Base-by-base conservation (phyloP, 2,888 invertebrate species). In the Amphipyra tragopoginis region DNA sequence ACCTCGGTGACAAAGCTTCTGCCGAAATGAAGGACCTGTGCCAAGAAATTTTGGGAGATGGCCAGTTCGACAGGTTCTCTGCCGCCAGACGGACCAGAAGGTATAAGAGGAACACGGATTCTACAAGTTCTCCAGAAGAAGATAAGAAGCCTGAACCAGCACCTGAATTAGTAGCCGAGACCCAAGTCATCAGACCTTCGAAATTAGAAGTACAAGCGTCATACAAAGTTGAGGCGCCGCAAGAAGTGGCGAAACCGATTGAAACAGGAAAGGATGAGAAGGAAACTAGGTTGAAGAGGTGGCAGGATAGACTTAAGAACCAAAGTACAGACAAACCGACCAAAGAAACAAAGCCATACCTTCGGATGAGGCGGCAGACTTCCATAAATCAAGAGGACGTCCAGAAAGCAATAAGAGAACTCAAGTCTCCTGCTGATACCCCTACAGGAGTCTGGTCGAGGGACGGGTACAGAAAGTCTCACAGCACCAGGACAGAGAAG, bases 51-150 rank as follows among this genome's bases (percentile, higher is more conserved):
- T 88, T 97, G 44, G 97, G 97, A 0, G 96, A 96, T 82, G 97
- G 97, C 2, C 97, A 97, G 78, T 98, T 98, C 73, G 98, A 98
- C 85, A 95, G 98, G 75, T 97, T 97, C 83, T 97, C 98, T 0
- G 96, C 97, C 4, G 96, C 97, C 0, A 95, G 98, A 75, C 95
- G 98, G 75, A 98, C 98, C 0, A 95, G 98, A 63, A 94, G 98
- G 43, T 98, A 98, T 80, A 97, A 97, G 80, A 93, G 96, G 36
- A 95, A 95, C 49, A 94, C 96, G 11, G 96, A 96, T 79, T 90
- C 94, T 7, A 95, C 93, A 9, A 95, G 95, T 82, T 95, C 95
- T 26, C 95, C 95, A 9, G 95, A 96, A 72, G 96, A 96, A 76
- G 95, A 96, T 53, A 93, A 93, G 82, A 92, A 93, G 70, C 89